These are phyloP conservation scores for Phyllotreta cruciferae DNA, from an alignment of 2,888 invertebrate genomes.

Conservation along the genomic window DNA sequence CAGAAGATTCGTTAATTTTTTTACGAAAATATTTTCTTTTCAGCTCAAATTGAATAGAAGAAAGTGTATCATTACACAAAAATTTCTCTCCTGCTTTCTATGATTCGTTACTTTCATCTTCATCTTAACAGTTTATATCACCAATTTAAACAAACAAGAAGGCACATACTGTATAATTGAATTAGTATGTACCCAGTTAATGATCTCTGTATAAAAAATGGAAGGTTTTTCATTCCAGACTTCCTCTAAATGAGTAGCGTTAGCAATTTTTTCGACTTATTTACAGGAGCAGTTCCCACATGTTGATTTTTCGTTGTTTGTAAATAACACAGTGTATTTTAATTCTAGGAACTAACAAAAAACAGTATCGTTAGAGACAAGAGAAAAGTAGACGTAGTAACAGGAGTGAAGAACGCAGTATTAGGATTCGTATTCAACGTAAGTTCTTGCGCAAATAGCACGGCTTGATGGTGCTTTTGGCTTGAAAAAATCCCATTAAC, in stretches of 20 bases:
- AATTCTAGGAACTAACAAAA: conserved; percentile 38
- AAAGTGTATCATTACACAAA: conserved; percentile 7
- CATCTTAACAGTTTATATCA: background rate
- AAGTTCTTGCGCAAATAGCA: conserved; percentile 60
- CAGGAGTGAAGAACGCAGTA: conserved; percentile 80
- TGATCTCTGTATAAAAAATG: too few species aligned
- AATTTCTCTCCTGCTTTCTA: conserved; percentile 4
- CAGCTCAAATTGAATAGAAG: background rate
- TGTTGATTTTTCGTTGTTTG: conserved; percentile 6
- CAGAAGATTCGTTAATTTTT: too few species aligned
- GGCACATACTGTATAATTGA: too few species aligned
- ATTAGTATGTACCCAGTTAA: too few species aligned
- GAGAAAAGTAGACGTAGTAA: conserved; percentile 75
- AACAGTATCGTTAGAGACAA: conserved; percentile 66
- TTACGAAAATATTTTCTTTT: too few species aligned
- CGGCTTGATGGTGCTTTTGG: too few species aligned
- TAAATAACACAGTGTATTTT: conserved; percentile 14
- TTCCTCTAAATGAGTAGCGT: too few species aligned
- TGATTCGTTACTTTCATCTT: conserved; percentile 1
- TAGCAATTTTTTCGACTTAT: background rate
- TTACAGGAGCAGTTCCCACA: background rate
- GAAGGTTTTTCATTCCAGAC: too few species aligned
- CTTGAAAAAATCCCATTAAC: too few species aligned
- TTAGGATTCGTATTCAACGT: conserved; percentile 85
- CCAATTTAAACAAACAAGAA: background rate